Evolutionary conservation across 2,888 invertebrate species (phyloP).

Genomic region (Rhingia campestris): DNA sequence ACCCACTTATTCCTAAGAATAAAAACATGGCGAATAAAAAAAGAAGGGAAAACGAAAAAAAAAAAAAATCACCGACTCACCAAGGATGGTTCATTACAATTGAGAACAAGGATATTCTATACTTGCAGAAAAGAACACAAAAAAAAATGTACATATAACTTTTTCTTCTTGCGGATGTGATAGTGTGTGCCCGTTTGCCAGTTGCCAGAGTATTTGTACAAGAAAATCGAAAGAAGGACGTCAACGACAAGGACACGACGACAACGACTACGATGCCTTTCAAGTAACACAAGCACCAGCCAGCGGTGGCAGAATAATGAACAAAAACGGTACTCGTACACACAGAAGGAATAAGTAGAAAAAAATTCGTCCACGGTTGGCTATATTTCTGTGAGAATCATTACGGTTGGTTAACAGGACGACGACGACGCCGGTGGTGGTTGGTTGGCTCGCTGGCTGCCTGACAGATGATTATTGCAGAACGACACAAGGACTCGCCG

Average conservation of each 20-base stretch:
- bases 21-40: neutral
- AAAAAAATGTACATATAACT: slow-evolving; percentile 25
- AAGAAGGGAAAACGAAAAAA: neutral
- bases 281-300: slow-evolving; percentile 15
- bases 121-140: neutral
- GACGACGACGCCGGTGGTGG: slow-evolving; percentile 53
- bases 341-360: slow-evolving; percentile 18
- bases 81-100: slow-evolving; percentile 47
- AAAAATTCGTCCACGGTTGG: slow-evolving; percentile 68
- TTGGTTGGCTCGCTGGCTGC: slow-evolving; percentile 53
- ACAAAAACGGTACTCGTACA: slow-evolving; percentile 31
- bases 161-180: slow-evolving; percentile 35
- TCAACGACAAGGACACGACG: slow-evolving; percentile 23
- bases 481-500: slow-evolving; percentile 6
- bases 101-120: slow-evolving; percentile 30
- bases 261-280: slow-evolving; percentile 12
- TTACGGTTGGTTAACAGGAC: slow-evolving; percentile 69
- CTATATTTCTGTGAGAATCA: slow-evolving; percentile 64
- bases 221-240: slow-evolving; percentile 56
- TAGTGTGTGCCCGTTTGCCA: slow-evolving; percentile 20
- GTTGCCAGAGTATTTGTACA: slow-evolving; percentile 46
- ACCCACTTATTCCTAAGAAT: too few species aligned
- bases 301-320: slow-evolving; percentile 31
- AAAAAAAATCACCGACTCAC: slow-evolving; percentile 7
- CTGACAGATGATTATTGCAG: slow-evolving; percentile 40